Percentiles rank a stretch among this genome's conserved stretches.
These are phyloP conservation scores for Tenthredo amoena DNA, from an alignment of 2,888 invertebrate genomes.

Conservation along the genomic window DNA sequence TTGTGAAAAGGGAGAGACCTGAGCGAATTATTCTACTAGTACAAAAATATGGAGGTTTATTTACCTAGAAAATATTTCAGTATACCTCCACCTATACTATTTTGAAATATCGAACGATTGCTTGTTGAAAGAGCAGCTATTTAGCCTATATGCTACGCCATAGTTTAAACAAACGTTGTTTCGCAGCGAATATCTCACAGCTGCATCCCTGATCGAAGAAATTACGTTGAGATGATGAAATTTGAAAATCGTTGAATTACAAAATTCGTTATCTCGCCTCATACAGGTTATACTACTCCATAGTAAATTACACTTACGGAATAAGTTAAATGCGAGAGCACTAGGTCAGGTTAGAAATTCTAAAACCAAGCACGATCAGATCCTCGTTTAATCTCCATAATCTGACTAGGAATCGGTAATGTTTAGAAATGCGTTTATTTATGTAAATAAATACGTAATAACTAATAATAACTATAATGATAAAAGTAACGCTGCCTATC, in stretches of 20 bases:
- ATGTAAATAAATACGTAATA: background rate
- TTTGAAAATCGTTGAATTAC: too few relatives aligned
- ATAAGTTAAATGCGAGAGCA: background rate
- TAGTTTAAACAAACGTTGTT: background rate
- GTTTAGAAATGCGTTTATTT: background rate
- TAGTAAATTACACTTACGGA: background rate
- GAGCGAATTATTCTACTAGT: background rate
- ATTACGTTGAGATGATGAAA: too few relatives aligned
- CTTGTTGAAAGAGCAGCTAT: background rate
- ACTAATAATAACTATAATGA: background rate
- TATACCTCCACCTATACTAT: background rate
- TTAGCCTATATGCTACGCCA: background rate
- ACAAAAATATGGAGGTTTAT: background rate
- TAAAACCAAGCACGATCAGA: background rate
- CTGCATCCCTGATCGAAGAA: too few relatives aligned
- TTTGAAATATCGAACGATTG: background rate
- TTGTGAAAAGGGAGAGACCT: too few relatives aligned
- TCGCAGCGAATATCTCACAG: background rate
- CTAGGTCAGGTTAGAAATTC: background rate
- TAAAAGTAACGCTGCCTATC: background rate
- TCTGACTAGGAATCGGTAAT: background rate
- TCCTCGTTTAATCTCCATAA: background rate
- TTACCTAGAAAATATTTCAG: too few relatives aligned
- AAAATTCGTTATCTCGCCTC: background rate
- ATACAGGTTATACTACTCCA: background rate